Evolutionary conservation across 1,140 invertebrate species (phyloP).

Genomic region (Aethina tumida): DNA sequence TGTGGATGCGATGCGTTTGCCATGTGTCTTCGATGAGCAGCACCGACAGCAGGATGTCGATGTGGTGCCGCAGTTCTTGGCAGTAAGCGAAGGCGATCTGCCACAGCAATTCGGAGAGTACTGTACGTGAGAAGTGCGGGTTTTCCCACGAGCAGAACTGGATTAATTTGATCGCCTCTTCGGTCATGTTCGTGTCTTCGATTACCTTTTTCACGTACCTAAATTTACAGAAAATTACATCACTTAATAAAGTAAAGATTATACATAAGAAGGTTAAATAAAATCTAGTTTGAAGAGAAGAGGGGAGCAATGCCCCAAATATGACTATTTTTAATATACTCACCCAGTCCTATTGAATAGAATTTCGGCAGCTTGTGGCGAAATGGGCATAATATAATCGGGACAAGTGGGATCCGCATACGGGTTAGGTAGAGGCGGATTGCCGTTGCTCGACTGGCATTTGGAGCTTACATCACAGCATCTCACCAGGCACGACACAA

Average conservation of each 20-base stretch:
- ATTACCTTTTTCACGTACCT: constrained; percentile 93
- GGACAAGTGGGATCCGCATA: constrained; percentile 60
- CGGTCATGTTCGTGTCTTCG: constrained; percentile 84
- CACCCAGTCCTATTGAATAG: constrained; percentile 70
- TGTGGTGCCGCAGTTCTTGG: constrained; percentile 85
- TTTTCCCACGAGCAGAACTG: constrained; percentile 97
- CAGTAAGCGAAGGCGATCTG: constrained; percentile 91
- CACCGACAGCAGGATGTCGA: constrained; percentile 80
- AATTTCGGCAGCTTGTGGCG: constrained; percentile 66
- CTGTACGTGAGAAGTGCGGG: constrained; percentile 79
- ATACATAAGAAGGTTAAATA: not conserved
- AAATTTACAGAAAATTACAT: constrained; percentile 25
- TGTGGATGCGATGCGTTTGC: constrained; percentile 87
- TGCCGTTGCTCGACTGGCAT: constrained; percentile 55
- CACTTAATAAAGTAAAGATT: not conserved
- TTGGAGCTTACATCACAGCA: constrained; percentile 85
- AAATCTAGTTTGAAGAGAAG: too few relatives aligned
- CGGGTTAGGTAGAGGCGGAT: constrained; percentile 66
- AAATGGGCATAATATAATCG: constrained; percentile 67
- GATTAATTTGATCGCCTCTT: constrained; percentile 79
- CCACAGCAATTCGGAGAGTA: constrained; percentile 85
- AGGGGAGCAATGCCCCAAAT: too few relatives aligned
- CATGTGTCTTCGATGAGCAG: constrained; percentile 89
- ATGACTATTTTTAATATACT: too few relatives aligned
- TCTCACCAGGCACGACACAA: constrained; percentile 82